Percentiles rank a stretch among this genome's conserved stretches.
These are phyloP conservation scores for Nomada goodeniana DNA, from an alignment of 2,888 invertebrate species.

Conservation along the genomic window DNA sequence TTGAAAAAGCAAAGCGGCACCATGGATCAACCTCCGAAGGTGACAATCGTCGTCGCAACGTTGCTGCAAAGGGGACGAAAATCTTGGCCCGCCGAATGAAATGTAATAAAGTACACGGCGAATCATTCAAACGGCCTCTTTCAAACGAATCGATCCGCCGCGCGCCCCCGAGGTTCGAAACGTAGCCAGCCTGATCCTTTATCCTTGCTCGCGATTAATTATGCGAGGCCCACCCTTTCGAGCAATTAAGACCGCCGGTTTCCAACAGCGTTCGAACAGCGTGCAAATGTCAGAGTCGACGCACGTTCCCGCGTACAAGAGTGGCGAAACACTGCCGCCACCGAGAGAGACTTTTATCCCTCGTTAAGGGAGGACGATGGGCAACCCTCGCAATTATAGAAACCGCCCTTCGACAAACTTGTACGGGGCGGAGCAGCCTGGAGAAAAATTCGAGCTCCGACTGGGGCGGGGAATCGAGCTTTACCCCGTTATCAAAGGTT, in stretches of 20 bases:
- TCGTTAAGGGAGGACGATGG: conserved; percentile 59
- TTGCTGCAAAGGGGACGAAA: neutral
- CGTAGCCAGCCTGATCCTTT: conserved; percentile 38
- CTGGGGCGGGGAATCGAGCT: conserved; percentile 39
- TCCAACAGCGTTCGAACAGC: conserved; percentile 37
- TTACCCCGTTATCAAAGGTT: conserved; percentile 48
- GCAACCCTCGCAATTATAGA: conserved; percentile 71
- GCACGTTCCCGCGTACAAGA: conserved; percentile 24
- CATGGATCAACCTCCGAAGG: too few species aligned
- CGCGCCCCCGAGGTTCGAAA: conserved; percentile 24
- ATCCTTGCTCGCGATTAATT: conserved; percentile 64
- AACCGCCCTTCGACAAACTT: conserved; percentile 66
- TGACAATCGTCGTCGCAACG: too few species aligned
- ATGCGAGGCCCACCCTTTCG: conserved; percentile 60
- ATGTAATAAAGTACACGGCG: neutral
- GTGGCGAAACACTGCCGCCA: conserved; percentile 48
- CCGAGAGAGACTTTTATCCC: conserved; percentile 59
- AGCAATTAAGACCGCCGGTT: conserved; percentile 63
- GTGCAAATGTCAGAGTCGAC: conserved; percentile 64
- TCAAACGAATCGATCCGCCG: conserved; percentile 51
- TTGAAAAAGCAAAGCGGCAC: too few species aligned
- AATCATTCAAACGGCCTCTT: neutral
- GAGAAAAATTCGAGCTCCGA: conserved; percentile 39
- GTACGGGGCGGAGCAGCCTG: conserved; percentile 40
- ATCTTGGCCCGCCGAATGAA: neutral